These are phyloP conservation scores for Zingel zingel DNA, from an alignment of 2,113 vertebrate genomes.

Conservation along the genomic window DNA sequence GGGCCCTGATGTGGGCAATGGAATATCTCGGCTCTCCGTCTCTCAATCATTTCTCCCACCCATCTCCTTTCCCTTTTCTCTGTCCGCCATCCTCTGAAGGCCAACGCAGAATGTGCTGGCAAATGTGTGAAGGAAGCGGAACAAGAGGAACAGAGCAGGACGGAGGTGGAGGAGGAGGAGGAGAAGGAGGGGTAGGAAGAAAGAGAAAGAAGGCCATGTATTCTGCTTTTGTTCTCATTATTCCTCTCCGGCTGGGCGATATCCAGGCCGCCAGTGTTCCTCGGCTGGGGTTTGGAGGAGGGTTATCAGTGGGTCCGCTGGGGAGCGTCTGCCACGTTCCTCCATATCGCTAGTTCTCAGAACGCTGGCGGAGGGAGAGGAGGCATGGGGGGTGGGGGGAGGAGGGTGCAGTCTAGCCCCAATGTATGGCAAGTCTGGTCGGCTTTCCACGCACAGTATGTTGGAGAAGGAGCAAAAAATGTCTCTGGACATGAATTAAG, in stretches of 20 bases:
- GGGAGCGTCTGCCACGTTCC: slow-evolving; percentile 58
- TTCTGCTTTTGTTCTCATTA: slow-evolving; percentile 76
- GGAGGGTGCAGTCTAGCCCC: slow-evolving; percentile 9
- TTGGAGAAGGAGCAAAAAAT: slow-evolving; percentile 33
- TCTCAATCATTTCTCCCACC: slow-evolving; percentile 24
- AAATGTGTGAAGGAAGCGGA: slow-evolving; percentile 31
- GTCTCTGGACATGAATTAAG: slow-evolving; percentile 72
- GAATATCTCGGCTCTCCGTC: slow-evolving; percentile 22
- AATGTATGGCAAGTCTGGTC: slow-evolving; percentile 23
- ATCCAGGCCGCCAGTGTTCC: slow-evolving; percentile 67
- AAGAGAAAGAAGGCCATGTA: slow-evolving; percentile 63
- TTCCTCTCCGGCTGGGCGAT: slow-evolving; percentile 60
- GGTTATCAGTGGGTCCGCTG: slow-evolving; percentile 63
- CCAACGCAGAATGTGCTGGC: slow-evolving; percentile 19
- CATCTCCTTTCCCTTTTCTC: neutral
- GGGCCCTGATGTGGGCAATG: slow-evolving; percentile 4
- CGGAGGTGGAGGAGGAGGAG: slow-evolving; percentile 1
- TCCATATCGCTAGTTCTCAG: slow-evolving; percentile 59
- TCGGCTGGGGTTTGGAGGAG: slow-evolving; percentile 48
- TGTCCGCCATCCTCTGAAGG: slow-evolving; percentile 15
- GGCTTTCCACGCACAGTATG: slow-evolving; percentile 36
- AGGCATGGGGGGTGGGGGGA: neutral
- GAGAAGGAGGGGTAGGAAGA: slow-evolving; percentile 5
- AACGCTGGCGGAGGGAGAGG: slow-evolving; percentile 8
- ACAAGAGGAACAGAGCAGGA: slow-evolving; percentile 43